These are phyloP conservation scores for Halocaridina rubra DNA, from an alignment of 2,888 invertebrate species.

Conservation along the genomic window DNA sequence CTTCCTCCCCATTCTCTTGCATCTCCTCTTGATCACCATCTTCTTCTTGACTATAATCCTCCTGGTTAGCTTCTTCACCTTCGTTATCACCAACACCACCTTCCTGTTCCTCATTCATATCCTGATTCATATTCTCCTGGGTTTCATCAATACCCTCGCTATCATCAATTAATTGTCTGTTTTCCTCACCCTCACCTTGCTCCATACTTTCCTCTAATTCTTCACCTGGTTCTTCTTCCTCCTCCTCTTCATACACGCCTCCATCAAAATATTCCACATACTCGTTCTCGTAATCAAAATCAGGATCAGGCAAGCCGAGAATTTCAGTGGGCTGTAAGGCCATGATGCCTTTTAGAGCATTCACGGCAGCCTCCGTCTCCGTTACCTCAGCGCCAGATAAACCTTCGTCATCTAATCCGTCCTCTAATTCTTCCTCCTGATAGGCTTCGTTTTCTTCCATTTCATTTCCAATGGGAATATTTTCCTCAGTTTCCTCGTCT, in stretches of 20 bases:
- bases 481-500: conserved; percentile 22
- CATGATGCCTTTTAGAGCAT: conserved; percentile 55
- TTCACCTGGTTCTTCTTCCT: conserved; percentile 29
- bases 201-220: conserved; percentile 16
- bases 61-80: neutral
- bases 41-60: neutral
- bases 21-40: neutral
- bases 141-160: neutral
- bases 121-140: conserved; percentile 2
- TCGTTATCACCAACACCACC: neutral
- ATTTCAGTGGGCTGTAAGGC: conserved; percentile 53
- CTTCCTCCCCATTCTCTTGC: conserved; percentile 1
- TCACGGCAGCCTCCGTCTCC: conserved; percentile 50
- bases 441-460: conserved; percentile 29
- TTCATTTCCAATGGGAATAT: no score
- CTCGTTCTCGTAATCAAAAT: conserved; percentile 40
- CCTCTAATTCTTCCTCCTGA: conserved; percentile 19
- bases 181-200: neutral
- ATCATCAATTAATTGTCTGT: neutral
- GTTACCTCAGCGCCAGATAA: neutral
- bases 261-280: conserved; percentile 55
- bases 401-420: neutral
- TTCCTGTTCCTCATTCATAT: neutral
- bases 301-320: conserved; percentile 43
- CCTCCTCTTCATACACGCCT: conserved; percentile 56